A percentile compares a stretch with the other conserved stretches of the same genome.
Conservation (phyloP, 2,797 vertebrate genomes). For the Leuciscus waleckii region DNA sequence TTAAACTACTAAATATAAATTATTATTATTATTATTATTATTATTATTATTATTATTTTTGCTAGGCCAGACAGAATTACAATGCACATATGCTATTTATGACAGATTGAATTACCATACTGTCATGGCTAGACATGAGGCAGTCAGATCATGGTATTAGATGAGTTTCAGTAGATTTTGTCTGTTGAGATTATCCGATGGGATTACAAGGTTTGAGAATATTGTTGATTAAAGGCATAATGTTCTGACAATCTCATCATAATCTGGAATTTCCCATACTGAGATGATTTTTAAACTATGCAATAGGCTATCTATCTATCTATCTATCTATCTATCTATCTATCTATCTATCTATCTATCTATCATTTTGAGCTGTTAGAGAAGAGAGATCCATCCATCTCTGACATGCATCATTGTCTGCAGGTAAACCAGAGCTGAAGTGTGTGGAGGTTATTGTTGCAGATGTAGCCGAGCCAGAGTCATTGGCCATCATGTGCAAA, state of each 20-base stretch:
- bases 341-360: neutral
- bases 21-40: too few relatives aligned
- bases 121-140: neutral
- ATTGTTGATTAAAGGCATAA: conserved; percentile 21
- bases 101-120: neutral
- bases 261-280: conserved; percentile 21
- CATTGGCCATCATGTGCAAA: conserved; percentile 85
- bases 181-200: conserved; percentile 35
- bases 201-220: conserved; percentile 41
- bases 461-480: conserved; percentile 80
- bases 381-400: neutral
- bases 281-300: neutral
- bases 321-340: neutral
- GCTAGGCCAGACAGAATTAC: neutral
- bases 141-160: conserved; percentile 23
- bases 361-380: neutral
- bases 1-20: too few relatives aligned
- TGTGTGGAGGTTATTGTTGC: conserved; percentile 84
- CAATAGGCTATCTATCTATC: too few relatives aligned
- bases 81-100: conserved; percentile 13
- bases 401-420: conserved; percentile 41
- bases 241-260: conserved; percentile 30
- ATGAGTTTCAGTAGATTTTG: conserved; percentile 25
- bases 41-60: too few relatives aligned
- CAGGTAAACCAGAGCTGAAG: conserved; percentile 81